Conservation (phyloP, 2,113 vertebrate genomes). For the Indicator indicator region DNA sequence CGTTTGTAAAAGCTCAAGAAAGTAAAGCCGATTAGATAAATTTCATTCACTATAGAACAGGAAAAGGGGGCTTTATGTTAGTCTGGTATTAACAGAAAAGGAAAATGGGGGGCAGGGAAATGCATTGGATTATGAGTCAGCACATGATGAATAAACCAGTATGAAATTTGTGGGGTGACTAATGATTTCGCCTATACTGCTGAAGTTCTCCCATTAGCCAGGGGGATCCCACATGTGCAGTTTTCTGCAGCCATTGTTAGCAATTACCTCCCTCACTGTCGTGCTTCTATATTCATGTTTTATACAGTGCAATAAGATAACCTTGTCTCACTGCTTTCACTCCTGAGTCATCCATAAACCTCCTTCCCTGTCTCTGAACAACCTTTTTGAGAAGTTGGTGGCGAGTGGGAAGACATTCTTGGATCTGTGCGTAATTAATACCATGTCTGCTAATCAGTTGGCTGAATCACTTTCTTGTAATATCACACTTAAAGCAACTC, state of each 20-base stretch:
- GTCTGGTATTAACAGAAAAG: conserved; percentile 47
- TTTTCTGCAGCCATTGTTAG: conserved; percentile 17
- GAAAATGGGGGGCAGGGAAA: not conserved
- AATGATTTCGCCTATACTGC: conserved; percentile 6
- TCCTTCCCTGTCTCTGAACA: conserved; percentile 8
- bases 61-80: conserved; percentile 47
- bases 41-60: conserved; percentile 36
- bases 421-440: conserved; percentile 33
- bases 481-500: not conserved
- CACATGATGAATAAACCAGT: conserved; percentile 4
- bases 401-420: conserved; percentile 44
- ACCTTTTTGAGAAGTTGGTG: conserved; percentile 46
- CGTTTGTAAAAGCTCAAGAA: conserved; percentile 28
- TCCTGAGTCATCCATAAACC: conserved; percentile 41
- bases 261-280: not conserved
- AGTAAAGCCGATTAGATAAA: conserved; percentile 48
- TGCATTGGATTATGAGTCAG: conserved; percentile 46
- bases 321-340: conserved; percentile 1
- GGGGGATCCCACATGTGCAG: not conserved
- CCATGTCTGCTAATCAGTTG: conserved; percentile 1
- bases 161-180: not conserved
- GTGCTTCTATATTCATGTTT: not conserved
- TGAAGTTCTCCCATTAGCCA: not conserved
- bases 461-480: conserved; percentile 25
- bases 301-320: not conserved